Percentiles rank a stretch among this genome's conserved stretches.
phyloP scores from a whole-genome alignment of 2,113 vertebrate species.

The Neogobius melanostomus region DNA sequence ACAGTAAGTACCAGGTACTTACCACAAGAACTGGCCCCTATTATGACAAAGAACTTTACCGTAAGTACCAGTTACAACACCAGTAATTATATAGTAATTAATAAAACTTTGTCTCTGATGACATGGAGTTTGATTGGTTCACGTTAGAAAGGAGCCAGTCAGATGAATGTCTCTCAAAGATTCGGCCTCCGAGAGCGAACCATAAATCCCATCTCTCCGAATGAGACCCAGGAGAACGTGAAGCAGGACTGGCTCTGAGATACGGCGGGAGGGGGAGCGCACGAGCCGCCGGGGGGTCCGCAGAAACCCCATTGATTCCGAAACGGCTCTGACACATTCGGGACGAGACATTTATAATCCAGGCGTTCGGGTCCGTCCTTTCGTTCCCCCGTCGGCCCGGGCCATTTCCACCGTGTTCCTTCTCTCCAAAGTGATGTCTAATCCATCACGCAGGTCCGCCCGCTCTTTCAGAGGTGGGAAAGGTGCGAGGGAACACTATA shows the following conservation, averaged over 20 bases:
- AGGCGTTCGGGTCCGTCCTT: constrained; percentile 22
- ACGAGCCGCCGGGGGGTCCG: constrained; percentile 34
- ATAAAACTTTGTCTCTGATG: no score
- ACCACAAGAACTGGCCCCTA: no score
- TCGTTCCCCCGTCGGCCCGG: constrained; percentile 12
- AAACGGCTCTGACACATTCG: constrained; percentile 62
- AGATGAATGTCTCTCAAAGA: no score
- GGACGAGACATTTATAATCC: constrained; percentile 62
- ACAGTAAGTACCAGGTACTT: no score
- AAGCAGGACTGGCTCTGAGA: not conserved
- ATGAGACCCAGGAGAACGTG: not conserved
- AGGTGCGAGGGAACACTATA: not conserved
- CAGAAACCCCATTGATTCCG: constrained; percentile 61
- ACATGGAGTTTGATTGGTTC: no score
- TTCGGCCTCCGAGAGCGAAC: no score
- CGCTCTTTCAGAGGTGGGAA: not conserved
- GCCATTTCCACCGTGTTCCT: not conserved
- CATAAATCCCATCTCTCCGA: no score
- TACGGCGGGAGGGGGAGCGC: not conserved
- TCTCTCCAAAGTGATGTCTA: not conserved
- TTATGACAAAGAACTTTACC: no score
- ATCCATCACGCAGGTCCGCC: not conserved
- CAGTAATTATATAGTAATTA: no score
- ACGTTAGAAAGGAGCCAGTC: no score
- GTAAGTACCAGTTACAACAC: no score